Percentiles rank a stretch among this genome's conserved stretches.
Evolutionary conservation across 1,140 invertebrate species (phyloP).

Genomic region (Maconellicoccus hirsutus): DNA sequence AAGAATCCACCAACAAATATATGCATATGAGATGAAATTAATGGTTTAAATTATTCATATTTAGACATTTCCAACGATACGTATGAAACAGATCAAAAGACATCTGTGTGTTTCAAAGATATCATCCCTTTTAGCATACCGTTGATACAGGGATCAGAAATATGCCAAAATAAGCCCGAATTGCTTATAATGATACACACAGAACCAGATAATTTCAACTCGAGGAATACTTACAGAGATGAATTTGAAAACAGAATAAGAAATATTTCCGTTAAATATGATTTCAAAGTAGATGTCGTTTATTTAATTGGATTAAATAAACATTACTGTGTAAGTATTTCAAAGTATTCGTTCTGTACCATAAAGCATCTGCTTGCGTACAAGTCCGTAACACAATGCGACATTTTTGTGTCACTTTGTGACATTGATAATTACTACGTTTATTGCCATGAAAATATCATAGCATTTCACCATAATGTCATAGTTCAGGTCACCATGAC

Average conservation of each 20-base stretch:
- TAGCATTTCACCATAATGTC: too few species aligned
- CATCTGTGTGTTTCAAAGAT: conserved; percentile 12
- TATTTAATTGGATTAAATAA: neutral
- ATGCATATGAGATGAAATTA: neutral
- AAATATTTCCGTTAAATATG: neutral
- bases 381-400: too few species aligned
- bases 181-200: neutral
- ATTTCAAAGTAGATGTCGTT: neutral
- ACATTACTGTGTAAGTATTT: neutral
- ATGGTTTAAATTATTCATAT: conserved; percentile 11
- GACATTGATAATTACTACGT: too few species aligned
- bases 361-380: too few species aligned
- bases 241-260: neutral
- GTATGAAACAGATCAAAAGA: conserved; percentile 13
- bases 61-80: neutral
- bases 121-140: conserved; percentile 11
- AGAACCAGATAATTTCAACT: neutral
- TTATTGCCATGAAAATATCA: too few species aligned
- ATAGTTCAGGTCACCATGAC: too few species aligned
- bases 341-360: too few species aligned
- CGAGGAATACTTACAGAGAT: neutral
- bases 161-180: neutral
- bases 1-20: too few species aligned
- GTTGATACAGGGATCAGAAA: neutral
- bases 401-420: too few species aligned